Conservation (phyloP, 1,140 invertebrate genomes). For the Phocides pigmalion region DNA sequence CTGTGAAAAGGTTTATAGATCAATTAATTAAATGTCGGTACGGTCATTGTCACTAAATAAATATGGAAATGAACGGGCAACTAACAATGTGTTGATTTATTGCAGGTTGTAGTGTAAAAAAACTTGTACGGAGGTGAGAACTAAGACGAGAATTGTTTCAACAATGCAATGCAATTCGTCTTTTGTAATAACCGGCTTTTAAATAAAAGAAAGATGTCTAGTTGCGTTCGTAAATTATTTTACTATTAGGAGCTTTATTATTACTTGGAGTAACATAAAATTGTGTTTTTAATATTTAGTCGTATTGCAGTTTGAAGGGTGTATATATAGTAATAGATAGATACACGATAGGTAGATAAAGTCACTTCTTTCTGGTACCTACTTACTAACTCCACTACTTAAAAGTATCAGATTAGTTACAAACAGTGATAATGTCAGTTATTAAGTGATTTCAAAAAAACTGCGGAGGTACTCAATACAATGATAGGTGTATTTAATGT, state of each 20-base stretch:
- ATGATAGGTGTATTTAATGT: too few relatives aligned
- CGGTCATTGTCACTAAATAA: slow-evolving; percentile 79
- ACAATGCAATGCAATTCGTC: slow-evolving; percentile 21
- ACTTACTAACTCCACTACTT: too few relatives aligned
- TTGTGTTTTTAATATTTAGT: neutral
- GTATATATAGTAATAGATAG: too few relatives aligned
- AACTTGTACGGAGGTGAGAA: slow-evolving; percentile 71
- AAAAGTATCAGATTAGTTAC: too few relatives aligned
- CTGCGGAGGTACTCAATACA: too few relatives aligned
- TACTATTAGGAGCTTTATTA: neutral
- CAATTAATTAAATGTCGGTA: slow-evolving; percentile 81
- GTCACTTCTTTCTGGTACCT: too few relatives aligned
- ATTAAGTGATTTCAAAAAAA: too few relatives aligned
- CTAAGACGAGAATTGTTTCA: slow-evolving; percentile 49
- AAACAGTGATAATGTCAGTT: too few relatives aligned
- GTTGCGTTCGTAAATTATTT: slow-evolving; percentile 10
- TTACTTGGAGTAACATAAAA: neutral
- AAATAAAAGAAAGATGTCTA: slow-evolving; percentile 22
- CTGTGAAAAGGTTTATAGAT: slow-evolving; percentile 80
- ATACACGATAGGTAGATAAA: too few relatives aligned
- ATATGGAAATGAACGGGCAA: slow-evolving; percentile 76
- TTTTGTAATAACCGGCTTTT: slow-evolving; percentile 32
- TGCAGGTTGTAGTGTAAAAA: slow-evolving; percentile 53
- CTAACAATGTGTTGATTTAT: slow-evolving; percentile 80
- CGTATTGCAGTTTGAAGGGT: too few relatives aligned